These are phyloP conservation scores for Pangasius macronema DNA, from an alignment of 2,797 vertebrate species.

Conservation along the genomic window DNA sequence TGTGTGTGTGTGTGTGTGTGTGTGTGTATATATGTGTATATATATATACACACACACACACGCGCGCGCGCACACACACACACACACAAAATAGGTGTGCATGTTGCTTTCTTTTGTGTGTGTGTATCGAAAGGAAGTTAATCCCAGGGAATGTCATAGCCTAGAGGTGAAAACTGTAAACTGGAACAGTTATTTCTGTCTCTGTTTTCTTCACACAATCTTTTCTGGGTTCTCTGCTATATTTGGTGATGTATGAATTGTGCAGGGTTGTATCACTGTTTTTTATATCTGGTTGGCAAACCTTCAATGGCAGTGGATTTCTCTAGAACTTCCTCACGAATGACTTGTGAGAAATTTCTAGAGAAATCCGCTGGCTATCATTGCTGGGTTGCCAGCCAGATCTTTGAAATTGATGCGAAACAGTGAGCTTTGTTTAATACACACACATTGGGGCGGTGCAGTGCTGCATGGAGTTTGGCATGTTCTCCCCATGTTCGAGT, in stretches of 20 bases:
- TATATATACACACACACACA: no score
- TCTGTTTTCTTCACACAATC: conserved; percentile 9
- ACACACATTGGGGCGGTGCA: neutral
- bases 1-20: neutral
- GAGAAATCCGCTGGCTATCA: neutral
- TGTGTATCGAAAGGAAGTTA: conserved; percentile 8
- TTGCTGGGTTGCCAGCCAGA: neutral
- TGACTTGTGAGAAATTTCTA: neutral
- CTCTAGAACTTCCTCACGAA: neutral
- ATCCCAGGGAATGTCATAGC: conserved; percentile 14
- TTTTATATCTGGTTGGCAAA: neutral
- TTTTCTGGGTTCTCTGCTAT: conserved; percentile 28
- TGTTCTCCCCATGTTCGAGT: neutral
- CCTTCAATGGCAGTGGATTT: neutral
- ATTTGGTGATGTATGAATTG: neutral
- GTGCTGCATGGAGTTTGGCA: no score
- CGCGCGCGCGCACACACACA: no score
- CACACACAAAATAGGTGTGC: neutral
- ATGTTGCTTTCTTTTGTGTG: neutral
- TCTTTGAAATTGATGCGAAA: neutral
- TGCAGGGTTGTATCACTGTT: neutral
- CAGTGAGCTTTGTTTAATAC: neutral
- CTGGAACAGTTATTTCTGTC: conserved; percentile 47
- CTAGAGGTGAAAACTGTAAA: conserved; percentile 34
- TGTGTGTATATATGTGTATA: neutral